Evolutionary conservation across 2,888 invertebrate genomes (phyloP), one percentile per base, ranked within the genome.

Genomic region (Rhagium mordax): DNA sequence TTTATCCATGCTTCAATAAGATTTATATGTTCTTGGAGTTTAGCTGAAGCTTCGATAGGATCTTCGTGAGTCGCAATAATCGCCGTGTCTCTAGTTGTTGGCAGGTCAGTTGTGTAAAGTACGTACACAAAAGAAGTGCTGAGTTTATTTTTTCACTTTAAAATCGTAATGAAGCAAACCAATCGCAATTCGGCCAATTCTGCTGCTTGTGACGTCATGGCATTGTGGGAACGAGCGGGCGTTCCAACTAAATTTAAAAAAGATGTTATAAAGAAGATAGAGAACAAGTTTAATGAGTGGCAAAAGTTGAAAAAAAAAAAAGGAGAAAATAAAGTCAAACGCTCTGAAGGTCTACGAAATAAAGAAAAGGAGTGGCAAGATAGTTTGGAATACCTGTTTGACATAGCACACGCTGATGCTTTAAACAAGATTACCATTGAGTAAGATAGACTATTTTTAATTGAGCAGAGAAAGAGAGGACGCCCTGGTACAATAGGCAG

Each of bases 171-270:
- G 62, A 69, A 74, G 21, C 55, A 71, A 71, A 65, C 27, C 21
- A 65, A 21, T 48, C n/a, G 51, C 18, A 3, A 24, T 24, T 24
- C 18, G n/a, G n/a, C n/a, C n/a, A n/a, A 51, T 27, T 64, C 57
- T 16, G 66, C 71, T 64, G 29, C 65, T 6, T 5, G 15, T 29
- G 71, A 71, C 13, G 47, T 71, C 4, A 29, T 71, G 16, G 33
- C 21, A 2, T 21, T 71, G 6, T 65, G 71, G 57, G 53, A 71
- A 53, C 51, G 16, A 29, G 65, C 65, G 3, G 33, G 64, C 21
- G 55, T 71, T 29, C 64, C 55, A 33, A 71, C 65, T 29, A 13
- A 15, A 57, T 65, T 71, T 16, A 71, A 71, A 24, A 71, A 70
- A 65, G 18, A 71, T 21, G 64, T 65, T n/a, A 13, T 71, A 55